A percentile compares a stretch with the other conserved stretches of the same genome.
Conservation (phyloP, 2,113 vertebrate species). For the Dipodomys ordii region DNA sequence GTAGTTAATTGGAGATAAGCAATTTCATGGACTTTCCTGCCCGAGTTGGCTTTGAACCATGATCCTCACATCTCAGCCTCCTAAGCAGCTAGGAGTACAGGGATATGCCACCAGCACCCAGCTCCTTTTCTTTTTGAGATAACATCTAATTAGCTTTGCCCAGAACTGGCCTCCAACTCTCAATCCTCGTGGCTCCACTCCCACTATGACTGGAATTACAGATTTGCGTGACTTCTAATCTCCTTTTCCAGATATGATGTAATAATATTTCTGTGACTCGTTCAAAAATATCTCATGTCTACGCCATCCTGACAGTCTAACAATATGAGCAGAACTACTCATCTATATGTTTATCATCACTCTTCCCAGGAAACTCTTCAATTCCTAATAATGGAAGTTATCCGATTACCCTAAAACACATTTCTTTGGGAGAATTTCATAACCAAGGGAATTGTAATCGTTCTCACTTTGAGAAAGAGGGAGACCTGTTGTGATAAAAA, state of each 20-base stretch:
- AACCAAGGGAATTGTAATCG: not conserved
- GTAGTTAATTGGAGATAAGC: too few species aligned
- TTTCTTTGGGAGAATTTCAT: not conserved
- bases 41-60: too few species aligned
- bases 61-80: too few species aligned
- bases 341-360: not conserved
- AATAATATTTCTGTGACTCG: constrained; percentile 54
- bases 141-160: too few species aligned
- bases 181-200: too few species aligned
- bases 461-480: constrained; percentile 6
- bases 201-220: too few species aligned
- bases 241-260: constrained; percentile 1
- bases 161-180: too few species aligned
- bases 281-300: not conserved
- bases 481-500: too few species aligned
- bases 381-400: constrained; percentile 18
- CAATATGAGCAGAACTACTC: constrained; percentile 25
- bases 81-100: too few species aligned
- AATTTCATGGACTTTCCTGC: too few species aligned
- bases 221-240: not conserved
- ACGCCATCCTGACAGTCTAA: not conserved
- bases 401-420: not conserved
- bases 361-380: constrained; percentile 24
- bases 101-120: too few species aligned
- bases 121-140: too few species aligned